Conservation (phyloP, 2,888 invertebrate genomes). For the Oscheius sp. region DNA sequence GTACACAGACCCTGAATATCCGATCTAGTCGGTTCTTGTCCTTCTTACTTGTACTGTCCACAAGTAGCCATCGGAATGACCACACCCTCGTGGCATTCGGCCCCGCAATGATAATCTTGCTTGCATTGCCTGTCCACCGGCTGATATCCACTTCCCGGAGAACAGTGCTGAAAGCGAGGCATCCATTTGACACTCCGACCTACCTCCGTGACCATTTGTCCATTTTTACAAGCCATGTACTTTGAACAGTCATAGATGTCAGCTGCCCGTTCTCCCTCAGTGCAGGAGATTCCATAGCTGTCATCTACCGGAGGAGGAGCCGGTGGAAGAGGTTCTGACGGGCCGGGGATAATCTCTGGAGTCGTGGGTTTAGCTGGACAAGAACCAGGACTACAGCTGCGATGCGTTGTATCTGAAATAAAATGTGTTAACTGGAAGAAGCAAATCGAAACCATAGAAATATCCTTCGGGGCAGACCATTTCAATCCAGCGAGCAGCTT, state of each 20-base stretch:
- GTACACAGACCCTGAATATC: conserved; percentile 19
- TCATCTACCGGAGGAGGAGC: conserved; percentile 28
- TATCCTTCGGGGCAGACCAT: conserved; percentile 28
- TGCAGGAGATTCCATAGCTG: conserved; percentile 15
- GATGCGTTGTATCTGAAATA: not conserved
- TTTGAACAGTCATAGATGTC: conserved; percentile 26
- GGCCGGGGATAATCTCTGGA: not conserved
- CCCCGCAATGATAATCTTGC: not conserved
- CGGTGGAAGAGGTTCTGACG: conserved; percentile 3
- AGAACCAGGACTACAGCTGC: conserved; percentile 8
- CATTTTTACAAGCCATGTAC: conserved; percentile 12
- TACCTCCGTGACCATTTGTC: conserved; percentile 2
- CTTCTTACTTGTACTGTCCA: conserved; percentile 36
- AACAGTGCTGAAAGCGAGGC: not conserved
- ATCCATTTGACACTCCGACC: not conserved
- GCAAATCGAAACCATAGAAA: conserved; percentile 29
- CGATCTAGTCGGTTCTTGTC: not conserved
- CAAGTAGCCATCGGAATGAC: conserved; percentile 20
- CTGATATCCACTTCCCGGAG: conserved; percentile 8
- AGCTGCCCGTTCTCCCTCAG: not conserved
- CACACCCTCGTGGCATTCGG: conserved; percentile 15
- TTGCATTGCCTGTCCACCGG: not conserved
- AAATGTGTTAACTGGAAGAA: not conserved
- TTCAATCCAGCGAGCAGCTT: conserved; percentile 23
- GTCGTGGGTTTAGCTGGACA: not conserved